Evolutionary conservation across 2,888 invertebrate species (phyloP).

Genomic region (Hyppa rectilinea): DNA sequence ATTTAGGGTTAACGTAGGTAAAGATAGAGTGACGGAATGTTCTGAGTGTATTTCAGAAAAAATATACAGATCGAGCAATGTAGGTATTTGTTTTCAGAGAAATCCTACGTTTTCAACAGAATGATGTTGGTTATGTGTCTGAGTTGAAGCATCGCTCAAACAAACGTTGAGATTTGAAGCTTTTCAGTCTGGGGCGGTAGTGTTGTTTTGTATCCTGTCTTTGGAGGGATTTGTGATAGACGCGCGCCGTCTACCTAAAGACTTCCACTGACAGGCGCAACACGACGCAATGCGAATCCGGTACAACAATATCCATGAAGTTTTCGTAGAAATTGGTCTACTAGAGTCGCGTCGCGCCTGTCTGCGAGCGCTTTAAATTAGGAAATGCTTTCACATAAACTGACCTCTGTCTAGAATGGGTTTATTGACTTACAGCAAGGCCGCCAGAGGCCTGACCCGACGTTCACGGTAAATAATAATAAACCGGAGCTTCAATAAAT

Average conservation of each 20-base stretch:
- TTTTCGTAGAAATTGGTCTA: no score
- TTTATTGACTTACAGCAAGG: conserved; percentile 61
- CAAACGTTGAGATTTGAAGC: conserved; percentile 17
- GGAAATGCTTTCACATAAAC: conserved; percentile 60
- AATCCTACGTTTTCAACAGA: conserved; percentile 12
- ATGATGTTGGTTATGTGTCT: conserved; percentile 10
- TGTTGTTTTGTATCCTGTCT: conserved; percentile 34
- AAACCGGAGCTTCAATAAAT: conserved; percentile 40
- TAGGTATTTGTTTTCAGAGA: neutral
- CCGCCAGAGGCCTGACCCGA: conserved; percentile 37
- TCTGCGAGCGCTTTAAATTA: no score
- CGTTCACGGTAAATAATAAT: conserved; percentile 34
- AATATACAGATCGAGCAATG: neutral
- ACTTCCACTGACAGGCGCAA: no score
- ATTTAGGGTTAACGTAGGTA: neutral
- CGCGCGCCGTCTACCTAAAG: conserved; percentile 38
- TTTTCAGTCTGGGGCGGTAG: conserved; percentile 4
- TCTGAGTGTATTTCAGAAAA: neutral
- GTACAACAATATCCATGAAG: no score
- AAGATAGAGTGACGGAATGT: neutral
- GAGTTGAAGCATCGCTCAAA: conserved; percentile 1
- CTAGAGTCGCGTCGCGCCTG: no score
- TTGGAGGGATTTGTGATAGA: conserved; percentile 42
- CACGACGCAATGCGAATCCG: no score
- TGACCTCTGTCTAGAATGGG: conserved; percentile 51